These are phyloP conservation scores for Calephelis perditalis DNA, from an alignment of 2,888 invertebrate species.

Conservation along the genomic window DNA sequence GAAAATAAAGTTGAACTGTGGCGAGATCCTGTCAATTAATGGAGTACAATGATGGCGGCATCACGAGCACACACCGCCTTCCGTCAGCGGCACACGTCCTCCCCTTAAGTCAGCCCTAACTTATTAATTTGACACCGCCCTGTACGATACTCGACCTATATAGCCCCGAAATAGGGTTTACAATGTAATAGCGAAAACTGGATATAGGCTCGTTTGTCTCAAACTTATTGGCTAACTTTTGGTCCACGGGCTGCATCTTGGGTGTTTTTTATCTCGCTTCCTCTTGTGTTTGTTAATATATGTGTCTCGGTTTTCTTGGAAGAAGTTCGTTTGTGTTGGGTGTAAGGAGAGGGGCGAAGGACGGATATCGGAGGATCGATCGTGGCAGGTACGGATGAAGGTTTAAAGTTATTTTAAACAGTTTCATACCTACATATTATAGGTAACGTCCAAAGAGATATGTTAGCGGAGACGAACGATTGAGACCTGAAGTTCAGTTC, in stretches of 20 bases:
- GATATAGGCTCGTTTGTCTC: constrained; percentile 31
- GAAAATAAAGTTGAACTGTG: too few species aligned
- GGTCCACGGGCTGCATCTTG: constrained; percentile 74
- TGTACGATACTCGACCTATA: constrained; percentile 17
- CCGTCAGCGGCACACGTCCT: constrained; percentile 51
- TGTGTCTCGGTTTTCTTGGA: constrained; percentile 61
- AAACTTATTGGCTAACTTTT: constrained; percentile 72
- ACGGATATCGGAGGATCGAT: too few species aligned
- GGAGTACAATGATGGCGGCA: constrained; percentile 5
- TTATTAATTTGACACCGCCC: constrained; percentile 51
- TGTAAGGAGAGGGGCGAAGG: constrained; percentile 40
- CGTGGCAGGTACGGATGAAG: neutral
- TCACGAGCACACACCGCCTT: constrained; percentile 17
- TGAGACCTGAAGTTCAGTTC: too few species aligned
- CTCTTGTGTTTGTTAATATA: constrained; percentile 32
- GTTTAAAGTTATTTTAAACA: neutral
- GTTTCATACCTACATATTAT: constrained; percentile 4
- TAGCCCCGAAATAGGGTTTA: constrained; percentile 39
- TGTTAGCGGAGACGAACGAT: too few species aligned
- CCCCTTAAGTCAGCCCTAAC: constrained; percentile 52
- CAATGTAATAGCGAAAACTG: constrained; percentile 41
- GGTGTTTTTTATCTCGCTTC: constrained; percentile 56
- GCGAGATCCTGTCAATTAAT: constrained; percentile 2
- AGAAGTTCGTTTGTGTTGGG: constrained; percentile 63
- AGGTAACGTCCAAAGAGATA: too few species aligned